These are phyloP conservation scores for Scaptomyza hsui DNA, from an alignment of 1,140 invertebrate species.

Conservation along the genomic window DNA sequence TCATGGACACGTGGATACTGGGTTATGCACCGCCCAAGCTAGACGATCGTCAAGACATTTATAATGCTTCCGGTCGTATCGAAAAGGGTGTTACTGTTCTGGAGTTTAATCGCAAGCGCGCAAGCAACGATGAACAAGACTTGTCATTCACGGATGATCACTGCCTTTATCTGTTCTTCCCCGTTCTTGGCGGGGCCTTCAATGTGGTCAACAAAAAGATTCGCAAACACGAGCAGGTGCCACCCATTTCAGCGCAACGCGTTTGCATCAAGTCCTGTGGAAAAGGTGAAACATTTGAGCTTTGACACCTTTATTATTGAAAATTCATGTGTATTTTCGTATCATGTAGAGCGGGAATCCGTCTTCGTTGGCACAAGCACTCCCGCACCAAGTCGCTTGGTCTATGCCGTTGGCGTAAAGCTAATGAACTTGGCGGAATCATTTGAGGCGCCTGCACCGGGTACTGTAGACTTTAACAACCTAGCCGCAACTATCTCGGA, in stretches of 20 bases:
- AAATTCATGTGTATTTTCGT: neutral
- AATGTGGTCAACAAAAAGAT: constrained; percentile 94
- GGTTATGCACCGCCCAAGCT: constrained; percentile 91
- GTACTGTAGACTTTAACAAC: constrained; percentile 89
- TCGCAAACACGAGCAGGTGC: constrained; percentile 90
- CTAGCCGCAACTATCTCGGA: constrained; percentile 88
- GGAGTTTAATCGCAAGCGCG: constrained; percentile 91
- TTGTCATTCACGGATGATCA: constrained; percentile 92
- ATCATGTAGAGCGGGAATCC: constrained; percentile 78
- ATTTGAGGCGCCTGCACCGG: constrained; percentile 88
- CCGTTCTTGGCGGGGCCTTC: constrained; percentile 92
- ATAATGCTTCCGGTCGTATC: constrained; percentile 88
- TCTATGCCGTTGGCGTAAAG: constrained; percentile 90
- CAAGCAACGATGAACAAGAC: constrained; percentile 92
- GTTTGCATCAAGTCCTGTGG: constrained; percentile 94
- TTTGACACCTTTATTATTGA: fast-evolving
- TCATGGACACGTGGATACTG: constrained; percentile 95
- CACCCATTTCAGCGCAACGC: constrained; percentile 90
- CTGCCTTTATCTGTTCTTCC: constrained; percentile 95
- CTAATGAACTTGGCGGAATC: constrained; percentile 90
- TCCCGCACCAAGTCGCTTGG: constrained; percentile 86
- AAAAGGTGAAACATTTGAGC: constrained; percentile 85
- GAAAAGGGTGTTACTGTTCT: constrained; percentile 92
- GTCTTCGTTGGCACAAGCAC: constrained; percentile 86
- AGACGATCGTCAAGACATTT: constrained; percentile 91